phyloP scores from a whole-genome alignment of 2,113 vertebrate species.

The Lophura nycthemera region DNA sequence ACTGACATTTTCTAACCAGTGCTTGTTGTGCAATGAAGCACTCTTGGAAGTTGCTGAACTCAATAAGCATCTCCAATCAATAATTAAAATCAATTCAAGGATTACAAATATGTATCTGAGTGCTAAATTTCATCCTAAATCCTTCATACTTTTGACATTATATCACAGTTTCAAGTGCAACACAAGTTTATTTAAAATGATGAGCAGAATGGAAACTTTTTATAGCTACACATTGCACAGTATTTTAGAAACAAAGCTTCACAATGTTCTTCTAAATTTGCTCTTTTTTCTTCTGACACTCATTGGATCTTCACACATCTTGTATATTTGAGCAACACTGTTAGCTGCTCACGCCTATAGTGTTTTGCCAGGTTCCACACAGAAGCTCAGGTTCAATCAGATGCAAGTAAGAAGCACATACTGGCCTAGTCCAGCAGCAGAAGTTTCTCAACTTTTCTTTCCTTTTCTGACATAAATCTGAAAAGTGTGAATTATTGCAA shows the following conservation, averaged over 20 bases:
- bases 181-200: background rate
- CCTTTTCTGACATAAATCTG: background rate
- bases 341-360: background rate
- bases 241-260: conserved; percentile 9
- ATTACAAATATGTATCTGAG: background rate
- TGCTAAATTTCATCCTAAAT: background rate
- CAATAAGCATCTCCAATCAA: conserved; percentile 47
- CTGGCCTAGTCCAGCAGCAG: background rate
- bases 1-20: conserved; percentile 33
- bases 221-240: background rate
- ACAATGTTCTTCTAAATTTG: background rate
- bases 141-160: conserved; percentile 7
- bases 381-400: background rate
- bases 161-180: background rate
- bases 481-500: background rate
- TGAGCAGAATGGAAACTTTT: background rate
- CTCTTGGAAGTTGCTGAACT: background rate
- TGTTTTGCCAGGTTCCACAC: background rate
- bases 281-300: background rate
- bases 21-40: background rate
- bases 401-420: background rate
- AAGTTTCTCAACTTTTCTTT: background rate
- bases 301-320: background rate
- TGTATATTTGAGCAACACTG: background rate
- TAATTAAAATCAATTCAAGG: conserved; percentile 29